Evolutionary conservation across 2,797 vertebrate genomes (phyloP).

Genomic region (Crenichthys baileyi): DNA sequence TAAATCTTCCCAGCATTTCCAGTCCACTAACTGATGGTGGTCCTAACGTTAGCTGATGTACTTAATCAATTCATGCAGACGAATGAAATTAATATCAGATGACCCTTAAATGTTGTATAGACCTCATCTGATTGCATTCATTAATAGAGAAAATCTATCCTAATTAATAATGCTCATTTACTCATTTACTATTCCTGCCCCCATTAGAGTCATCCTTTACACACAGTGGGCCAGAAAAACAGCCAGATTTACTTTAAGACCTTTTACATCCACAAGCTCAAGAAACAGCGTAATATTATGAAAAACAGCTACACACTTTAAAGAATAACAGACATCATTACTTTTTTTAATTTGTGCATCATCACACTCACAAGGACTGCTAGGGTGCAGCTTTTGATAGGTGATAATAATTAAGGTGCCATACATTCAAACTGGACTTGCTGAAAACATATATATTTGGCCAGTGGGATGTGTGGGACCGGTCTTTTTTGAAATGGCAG

Average conservation of each 20-base stretch:
- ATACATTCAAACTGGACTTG: too few relatives aligned
- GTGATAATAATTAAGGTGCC: too few relatives aligned
- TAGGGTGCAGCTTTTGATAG: too few relatives aligned
- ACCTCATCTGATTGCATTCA: background rate
- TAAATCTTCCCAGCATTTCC: constrained; percentile 1
- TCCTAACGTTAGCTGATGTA: background rate
- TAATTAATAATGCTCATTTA: background rate
- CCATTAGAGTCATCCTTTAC: background rate
- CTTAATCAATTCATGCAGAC: background rate
- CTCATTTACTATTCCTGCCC: background rate
- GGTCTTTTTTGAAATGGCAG: too few relatives aligned
- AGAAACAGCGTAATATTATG: background rate
- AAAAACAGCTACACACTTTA: too few relatives aligned
- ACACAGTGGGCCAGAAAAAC: background rate
- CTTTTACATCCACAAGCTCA: background rate
- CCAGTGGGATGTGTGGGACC: too few relatives aligned
- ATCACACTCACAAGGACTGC: too few relatives aligned
- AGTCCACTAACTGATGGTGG: constrained; percentile 1
- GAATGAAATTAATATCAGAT: background rate
- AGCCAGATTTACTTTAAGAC: background rate
- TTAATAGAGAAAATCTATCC: background rate
- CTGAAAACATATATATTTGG: too few relatives aligned
- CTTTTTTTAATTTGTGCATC: too few relatives aligned
- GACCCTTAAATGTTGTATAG: background rate
- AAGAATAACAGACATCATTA: too few relatives aligned